Base-by-base conservation (phyloP, 1,140 invertebrate genomes). In the Conopomorpha cramerella region DNA sequence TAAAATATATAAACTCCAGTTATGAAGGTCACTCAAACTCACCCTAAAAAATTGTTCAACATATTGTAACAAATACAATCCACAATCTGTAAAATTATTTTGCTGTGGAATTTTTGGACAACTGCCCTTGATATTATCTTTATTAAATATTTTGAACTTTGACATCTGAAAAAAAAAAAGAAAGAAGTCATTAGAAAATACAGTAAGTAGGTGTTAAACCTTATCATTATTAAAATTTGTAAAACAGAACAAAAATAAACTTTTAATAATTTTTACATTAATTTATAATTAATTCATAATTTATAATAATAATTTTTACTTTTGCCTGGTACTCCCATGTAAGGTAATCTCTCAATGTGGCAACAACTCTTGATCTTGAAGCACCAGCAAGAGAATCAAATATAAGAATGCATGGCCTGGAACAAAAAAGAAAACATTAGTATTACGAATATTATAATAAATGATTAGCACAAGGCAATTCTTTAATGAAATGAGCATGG, bases 31-130 rank as follows among this genome's bases (percentile, higher is more conserved):
- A n/a, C n/a, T n/a, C n/a, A n/a, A n/a, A n/a, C n/a, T 70, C 71
- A 87, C 87, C 74, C 84, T 83, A 61, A 98, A 96, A 80, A 99
- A 99, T 37, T 87, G 88, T 79, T 99, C 95, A 2, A 94, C 93
- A 82, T 96, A 99, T 67, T 98, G 93, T 18, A 99, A 79, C 26
- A 98, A 78, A 77, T 93, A 99, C 3, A 98, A 79, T 2, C 97
- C 97, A 80, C 97, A 99, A 73, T 99, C 97, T 25, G 90, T 93
- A 62, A 89, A 95, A 80, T 99, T 99, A 40, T 88, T 93, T 79
- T 99, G 97, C 60, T 97, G 94, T 12, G 96, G 96, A 39, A 96
- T 92, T 80, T 91, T 92, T 0, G 92, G 90, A 52, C 84, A 86
- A 32, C 85, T 84, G 2, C 93, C 93, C 57, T 88, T 90, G 35